Evolutionary conservation across 2,797 vertebrate genomes (phyloP), one percentile per base, ranked within the genome.

Genomic region (Agapornis canus): DNA sequence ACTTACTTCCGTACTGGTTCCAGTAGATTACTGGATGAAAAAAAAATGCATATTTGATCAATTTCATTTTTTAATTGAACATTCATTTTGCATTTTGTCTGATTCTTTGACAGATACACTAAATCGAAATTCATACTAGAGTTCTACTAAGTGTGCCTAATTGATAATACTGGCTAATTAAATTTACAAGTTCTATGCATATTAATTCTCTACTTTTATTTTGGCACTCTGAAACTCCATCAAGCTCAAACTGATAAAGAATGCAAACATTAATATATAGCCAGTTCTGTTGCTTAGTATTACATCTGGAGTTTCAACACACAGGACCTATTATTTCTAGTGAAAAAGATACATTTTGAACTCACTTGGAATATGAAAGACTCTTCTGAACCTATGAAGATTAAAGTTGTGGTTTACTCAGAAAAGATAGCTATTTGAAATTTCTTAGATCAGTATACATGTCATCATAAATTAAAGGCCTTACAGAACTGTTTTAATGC

Each of bases 181-280:
- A 95, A 93, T 89, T 82, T 89, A 85, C 66, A 88, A 22, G 72
- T 81, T 83, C 72, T 63, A 72, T 63, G 82, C 89, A 95, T 85
- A 92, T 78, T 72, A 92, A 95, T 89, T 90, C 51, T 29, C 65
- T 23, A 56, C 71, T 96, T 92, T 93, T 89, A 78, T 91, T 96
- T 93, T 91, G 49, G 65, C 59, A 69, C 69, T 75, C 64, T 39
- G n/a, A 84, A 93, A 95, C 79, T 68, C 61, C 83, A 90, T 89
- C 80, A 79, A 70, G 51, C 31, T 92, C 65, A 79, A 81, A 13
- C 19, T 84, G 83, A 82, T 52, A 48, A 68, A 81, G 49, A 86
- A 78, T 48, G 59, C 21, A 82, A 79, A 82, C 59, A 35, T 7
- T 37, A 73, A 25, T 14, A 45, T 10, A 52, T 23, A 76, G 54